Evolutionary conservation across 2,888 invertebrate genomes (phyloP), one percentile per base, ranked within the genome.

Genomic region (Mantis religiosa): DNA sequence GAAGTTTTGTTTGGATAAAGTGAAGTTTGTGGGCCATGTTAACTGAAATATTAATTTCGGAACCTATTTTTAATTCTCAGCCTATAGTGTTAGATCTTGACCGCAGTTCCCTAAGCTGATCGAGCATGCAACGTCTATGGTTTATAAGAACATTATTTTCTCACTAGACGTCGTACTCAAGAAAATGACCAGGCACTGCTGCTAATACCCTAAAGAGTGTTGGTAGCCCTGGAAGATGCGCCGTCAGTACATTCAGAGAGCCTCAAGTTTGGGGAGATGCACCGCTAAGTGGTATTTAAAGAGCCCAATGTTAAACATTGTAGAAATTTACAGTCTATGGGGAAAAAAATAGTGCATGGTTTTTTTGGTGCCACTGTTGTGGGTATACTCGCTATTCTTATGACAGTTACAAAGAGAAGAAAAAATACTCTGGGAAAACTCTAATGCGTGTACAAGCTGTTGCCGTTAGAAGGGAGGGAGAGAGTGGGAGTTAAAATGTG

Each of bases 241-340:
- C 54, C 20, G 54, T 20, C 54, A 71, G 54, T 71, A n/a, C 54
- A 71, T 20, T 20, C 54, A 71, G 20, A 25, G 20, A 71, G 54
- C 54, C 54, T 15, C 20, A 20, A 20, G 20, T 71, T 15, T 71
- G 7, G 54, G 15, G 20, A 30, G 81, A 7, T 9, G n/a, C 3
- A 27, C 54, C 28, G 41, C 82, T 84, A 88, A 88, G 88, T 84
- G 81, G 83, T 28, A 88, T 88, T 84, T 88, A 83, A 88, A 88
- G 28, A 71, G 3, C 84, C 71, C 84, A 28, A 88, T 30, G 83
- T 84, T 88, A 88, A 83, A 88, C 83, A 83, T 87, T n/a, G 20
- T 71, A 14, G 3, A 54, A 54, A n/a, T 54, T 83, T 84, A 54
- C 30, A 83, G 88, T 84, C 83, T 54, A 83, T n/a, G n/a, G n/a